These are phyloP conservation scores for Chrysodeixis includens DNA, from an alignment of 2,888 invertebrate species.

Conservation along the genomic window DNA sequence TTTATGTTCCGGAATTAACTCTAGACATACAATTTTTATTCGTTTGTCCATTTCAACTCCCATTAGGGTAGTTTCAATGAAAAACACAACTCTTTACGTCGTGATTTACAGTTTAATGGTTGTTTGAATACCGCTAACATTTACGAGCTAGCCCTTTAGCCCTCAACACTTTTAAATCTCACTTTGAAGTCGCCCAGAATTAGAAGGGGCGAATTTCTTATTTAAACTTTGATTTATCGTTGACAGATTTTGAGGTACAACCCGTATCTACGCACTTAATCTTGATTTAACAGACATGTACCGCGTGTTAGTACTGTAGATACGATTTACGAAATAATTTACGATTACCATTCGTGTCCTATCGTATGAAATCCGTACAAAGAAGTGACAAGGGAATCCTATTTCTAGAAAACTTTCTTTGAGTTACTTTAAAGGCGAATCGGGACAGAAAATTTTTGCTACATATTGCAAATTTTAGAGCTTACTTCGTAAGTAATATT, in stretches of 20 bases:
- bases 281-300: conserved; percentile 84
- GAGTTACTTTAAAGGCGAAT: no score
- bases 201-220: conserved; percentile 83
- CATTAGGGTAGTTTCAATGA: conserved; percentile 62
- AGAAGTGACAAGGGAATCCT: conserved; percentile 18
- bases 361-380: conserved; percentile 49
- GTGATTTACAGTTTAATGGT: conserved; percentile 64
- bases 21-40: conserved; percentile 42
- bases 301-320: conserved; percentile 72
- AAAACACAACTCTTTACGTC: conserved; percentile 60
- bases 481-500: neutral
- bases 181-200: conserved; percentile 82
- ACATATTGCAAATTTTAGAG: no score
- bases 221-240: conserved; percentile 82
- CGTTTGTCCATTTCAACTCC: conserved; percentile 51
- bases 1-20: conserved; percentile 16
- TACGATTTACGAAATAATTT: conserved; percentile 78
- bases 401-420: neutral
- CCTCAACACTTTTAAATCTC: conserved; percentile 68
- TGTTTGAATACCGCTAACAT: conserved; percentile 63
- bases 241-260: conserved; percentile 82
- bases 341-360: conserved; percentile 72
- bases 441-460: neutral
- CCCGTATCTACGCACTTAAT: conserved; percentile 81
- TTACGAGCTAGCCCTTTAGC: conserved; percentile 69